A percentile compares a stretch with the other conserved stretches of the same genome.
Evolutionary conservation across 2,888 invertebrate species (phyloP).

Genomic region (Resseliella maxima): DNA sequence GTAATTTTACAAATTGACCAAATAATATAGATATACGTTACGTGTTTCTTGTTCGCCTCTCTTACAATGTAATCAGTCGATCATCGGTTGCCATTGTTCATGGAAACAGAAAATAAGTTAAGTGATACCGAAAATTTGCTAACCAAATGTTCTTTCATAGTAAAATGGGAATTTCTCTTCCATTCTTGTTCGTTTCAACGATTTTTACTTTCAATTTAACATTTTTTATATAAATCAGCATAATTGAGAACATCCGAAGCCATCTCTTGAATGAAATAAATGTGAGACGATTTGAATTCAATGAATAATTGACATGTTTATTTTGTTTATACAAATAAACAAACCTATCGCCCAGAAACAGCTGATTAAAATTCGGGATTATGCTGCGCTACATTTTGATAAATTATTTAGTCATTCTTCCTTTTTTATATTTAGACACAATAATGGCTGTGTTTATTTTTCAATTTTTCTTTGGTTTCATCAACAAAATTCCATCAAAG

Average conservation of each 20-base stretch:
- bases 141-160: neutral
- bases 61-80: conserved; percentile 39
- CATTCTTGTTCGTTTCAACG: neutral
- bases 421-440: too few relatives aligned
- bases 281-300: neutral
- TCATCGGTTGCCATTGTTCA: conserved; percentile 8
- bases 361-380: conserved; percentile 46
- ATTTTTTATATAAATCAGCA: neutral
- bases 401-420: neutral
- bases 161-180: neutral
- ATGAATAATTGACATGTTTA: neutral
- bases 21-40: conserved; percentile 15
- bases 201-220: conserved; percentile 41
- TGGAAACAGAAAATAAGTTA: neutral
- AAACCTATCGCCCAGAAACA: neutral
- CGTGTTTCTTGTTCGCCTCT: neutral
- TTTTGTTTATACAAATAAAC: neutral
- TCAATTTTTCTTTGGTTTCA: neutral
- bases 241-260: neutral
- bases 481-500: neutral
- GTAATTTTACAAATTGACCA: conserved; percentile 53
- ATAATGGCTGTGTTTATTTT: conserved; percentile 9
- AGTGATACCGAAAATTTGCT: conserved; percentile 12
- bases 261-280: neutral
- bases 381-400: neutral